Evolutionary conservation across 2,113 vertebrate genomes (phyloP).

Genomic region (Oceanodroma tethys): DNA sequence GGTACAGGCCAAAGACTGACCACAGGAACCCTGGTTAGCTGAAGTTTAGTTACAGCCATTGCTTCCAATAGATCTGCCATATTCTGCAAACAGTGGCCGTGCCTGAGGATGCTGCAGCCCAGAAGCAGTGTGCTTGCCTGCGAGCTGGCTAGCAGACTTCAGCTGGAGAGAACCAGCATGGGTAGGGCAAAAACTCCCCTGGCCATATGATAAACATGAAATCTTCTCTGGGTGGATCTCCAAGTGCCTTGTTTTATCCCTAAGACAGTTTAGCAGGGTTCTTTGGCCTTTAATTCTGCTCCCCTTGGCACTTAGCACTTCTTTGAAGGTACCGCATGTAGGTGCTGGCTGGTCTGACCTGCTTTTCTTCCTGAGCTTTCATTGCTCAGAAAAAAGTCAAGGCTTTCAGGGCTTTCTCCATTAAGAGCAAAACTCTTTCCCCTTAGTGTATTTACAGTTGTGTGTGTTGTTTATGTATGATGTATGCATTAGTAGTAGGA

Average conservation of each 20-base stretch:
- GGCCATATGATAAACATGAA: neutral
- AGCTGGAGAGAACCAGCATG: neutral
- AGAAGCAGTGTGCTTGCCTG: neutral
- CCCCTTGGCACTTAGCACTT: neutral
- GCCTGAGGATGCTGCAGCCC: neutral
- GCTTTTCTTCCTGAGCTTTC: neutral
- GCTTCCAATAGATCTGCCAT: neutral
- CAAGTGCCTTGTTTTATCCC: neutral
- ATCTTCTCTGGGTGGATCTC: neutral
- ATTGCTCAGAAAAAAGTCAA: neutral
- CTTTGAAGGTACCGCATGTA: neutral
- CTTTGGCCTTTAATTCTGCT: neutral
- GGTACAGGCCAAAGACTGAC: neutral
- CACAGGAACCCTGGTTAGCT: neutral
- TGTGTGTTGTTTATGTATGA: neutral
- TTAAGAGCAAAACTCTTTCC: neutral
- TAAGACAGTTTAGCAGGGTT: neutral
- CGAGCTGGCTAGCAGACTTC: neutral
- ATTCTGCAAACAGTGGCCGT: rapidly evolving
- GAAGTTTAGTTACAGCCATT: neutral
- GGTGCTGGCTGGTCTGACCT: neutral
- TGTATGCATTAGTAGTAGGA: neutral
- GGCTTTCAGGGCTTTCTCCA: neutral
- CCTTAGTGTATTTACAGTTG: neutral
- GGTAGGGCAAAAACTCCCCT: neutral